These are phyloP conservation scores for Syrrhaptes paradoxus DNA, from an alignment of 2,113 vertebrate species.

Conservation along the genomic window DNA sequence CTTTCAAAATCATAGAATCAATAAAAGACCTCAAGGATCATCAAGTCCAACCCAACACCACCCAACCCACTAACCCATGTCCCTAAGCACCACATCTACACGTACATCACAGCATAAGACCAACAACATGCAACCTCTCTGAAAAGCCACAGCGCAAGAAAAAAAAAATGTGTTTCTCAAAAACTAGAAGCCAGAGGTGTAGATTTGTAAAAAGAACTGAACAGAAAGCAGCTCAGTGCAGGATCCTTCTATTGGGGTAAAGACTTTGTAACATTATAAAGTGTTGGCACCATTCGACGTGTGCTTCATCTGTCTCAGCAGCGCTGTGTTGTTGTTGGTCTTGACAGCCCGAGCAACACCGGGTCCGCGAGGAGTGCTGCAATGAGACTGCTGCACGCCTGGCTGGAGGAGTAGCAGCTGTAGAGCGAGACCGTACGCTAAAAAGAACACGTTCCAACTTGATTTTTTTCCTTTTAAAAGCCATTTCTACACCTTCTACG, in stretches of 20 bases:
- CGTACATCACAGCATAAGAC: background rate
- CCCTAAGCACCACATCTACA: too few relatives aligned
- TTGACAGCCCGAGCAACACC: background rate
- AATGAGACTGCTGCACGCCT: background rate
- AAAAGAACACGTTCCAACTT: background rate
- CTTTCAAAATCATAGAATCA: background rate
- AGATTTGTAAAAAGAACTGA: background rate
- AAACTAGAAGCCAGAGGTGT: background rate
- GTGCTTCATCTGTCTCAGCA: background rate
- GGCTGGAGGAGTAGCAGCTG: slow-evolving; percentile 21
- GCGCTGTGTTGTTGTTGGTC: background rate
- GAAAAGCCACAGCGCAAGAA: background rate
- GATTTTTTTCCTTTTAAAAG: background rate
- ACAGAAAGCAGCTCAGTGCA: background rate
- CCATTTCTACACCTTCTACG: background rate
- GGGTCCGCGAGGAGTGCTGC: background rate
- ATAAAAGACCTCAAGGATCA: too few relatives aligned
- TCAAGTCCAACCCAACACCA: too few relatives aligned
- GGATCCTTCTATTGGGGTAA: background rate
- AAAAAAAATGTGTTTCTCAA: background rate
- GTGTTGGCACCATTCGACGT: background rate
- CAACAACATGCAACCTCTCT: accelerated
- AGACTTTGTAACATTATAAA: background rate
- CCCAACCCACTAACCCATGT: too few relatives aligned
- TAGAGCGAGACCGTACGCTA: background rate